Conservation (phyloP, 2,797 vertebrate species). For the Fistularia tabacaria region DNA sequence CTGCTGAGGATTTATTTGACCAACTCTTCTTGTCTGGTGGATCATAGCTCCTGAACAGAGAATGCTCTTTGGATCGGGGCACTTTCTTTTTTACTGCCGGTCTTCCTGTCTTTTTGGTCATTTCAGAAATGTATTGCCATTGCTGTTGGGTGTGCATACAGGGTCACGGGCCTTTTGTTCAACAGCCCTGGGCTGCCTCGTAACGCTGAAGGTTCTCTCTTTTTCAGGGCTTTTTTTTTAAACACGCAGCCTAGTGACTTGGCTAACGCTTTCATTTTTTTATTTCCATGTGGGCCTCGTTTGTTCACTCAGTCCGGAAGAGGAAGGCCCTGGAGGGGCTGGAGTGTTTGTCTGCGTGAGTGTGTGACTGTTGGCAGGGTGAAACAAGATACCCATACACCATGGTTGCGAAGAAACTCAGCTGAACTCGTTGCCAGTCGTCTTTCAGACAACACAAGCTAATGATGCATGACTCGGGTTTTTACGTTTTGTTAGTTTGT, state of each 20-base stretch:
- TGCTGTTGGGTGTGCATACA: constrained; percentile 19
- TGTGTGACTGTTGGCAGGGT: constrained; percentile 41
- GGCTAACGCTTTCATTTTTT: constrained; percentile 47
- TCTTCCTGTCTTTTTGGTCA: constrained; percentile 41
- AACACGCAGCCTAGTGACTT: constrained; percentile 52
- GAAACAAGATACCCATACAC: constrained; percentile 57
- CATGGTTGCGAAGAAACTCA: constrained; percentile 39
- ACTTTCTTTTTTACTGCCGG: constrained; percentile 19
- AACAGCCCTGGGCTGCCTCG: constrained; percentile 36
- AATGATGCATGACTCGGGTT: constrained; percentile 14
- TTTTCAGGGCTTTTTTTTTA: constrained; percentile 40
- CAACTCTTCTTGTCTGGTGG: constrained; percentile 59
- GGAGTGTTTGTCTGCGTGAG: constrained; percentile 26
- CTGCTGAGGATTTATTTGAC: constrained; percentile 69
- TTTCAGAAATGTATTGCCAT: constrained; percentile 43
- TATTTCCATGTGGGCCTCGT: constrained; percentile 72
- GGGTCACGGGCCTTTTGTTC: constrained; percentile 29
- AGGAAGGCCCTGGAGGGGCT: constrained; percentile 70
- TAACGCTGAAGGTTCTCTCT: constrained; percentile 38
- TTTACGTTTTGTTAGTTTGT: background rate
- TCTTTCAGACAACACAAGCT: constrained; percentile 18
- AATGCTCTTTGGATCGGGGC: constrained; percentile 61
- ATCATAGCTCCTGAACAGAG: constrained; percentile 63
- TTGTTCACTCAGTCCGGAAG: constrained; percentile 72
- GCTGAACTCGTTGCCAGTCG: constrained; percentile 19